phyloP scores from a whole-genome alignment of 2,797 vertebrate genomes.

The Oreochromis grahami region DNA sequence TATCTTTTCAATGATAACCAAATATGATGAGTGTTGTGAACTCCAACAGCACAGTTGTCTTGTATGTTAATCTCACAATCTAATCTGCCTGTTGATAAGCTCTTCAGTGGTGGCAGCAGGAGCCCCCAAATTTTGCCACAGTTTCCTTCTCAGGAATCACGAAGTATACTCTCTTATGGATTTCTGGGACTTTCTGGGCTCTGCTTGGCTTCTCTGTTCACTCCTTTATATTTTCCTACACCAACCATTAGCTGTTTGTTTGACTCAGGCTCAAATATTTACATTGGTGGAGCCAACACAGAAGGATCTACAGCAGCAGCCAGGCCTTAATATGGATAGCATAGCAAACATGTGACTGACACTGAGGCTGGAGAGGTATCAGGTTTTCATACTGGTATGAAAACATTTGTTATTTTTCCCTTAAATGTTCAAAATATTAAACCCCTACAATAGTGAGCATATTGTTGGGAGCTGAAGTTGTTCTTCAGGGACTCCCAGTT shows the following conservation, averaged over 20 bases:
- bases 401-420: background rate
- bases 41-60: background rate
- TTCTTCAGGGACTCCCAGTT: background rate
- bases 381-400: background rate
- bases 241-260: conserved; percentile 37
- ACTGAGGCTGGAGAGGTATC: background rate
- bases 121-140: background rate
- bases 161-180: background rate
- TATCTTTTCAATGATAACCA: background rate
- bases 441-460: background rate
- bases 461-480: background rate
- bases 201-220: background rate
- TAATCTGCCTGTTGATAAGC: background rate
- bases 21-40: background rate
- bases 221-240: conserved; percentile 13
- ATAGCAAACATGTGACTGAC: background rate
- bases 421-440: background rate
- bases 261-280: conserved; percentile 70
- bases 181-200: background rate
- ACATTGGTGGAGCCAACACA: conserved; percentile 54
- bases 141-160: background rate
- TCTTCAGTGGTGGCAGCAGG: too few species aligned
- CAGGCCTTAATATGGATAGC: background rate
- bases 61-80: background rate
- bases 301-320: background rate